These are phyloP conservation scores for Chymomyza procnemis DNA, from an alignment of 2,888 invertebrate genomes.

Conservation along the genomic window DNA sequence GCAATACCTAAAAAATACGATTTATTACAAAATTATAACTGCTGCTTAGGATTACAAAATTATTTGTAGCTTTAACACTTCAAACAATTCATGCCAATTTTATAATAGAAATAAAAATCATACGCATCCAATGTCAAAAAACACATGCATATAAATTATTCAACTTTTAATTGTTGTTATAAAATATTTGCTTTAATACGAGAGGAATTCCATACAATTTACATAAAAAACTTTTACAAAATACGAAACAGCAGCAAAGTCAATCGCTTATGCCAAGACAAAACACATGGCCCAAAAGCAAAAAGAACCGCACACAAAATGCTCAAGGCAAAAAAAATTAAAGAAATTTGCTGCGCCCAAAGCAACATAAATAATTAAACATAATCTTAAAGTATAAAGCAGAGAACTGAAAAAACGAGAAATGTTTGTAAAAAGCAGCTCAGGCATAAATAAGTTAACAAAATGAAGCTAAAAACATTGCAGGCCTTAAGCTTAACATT, in stretches of 20 bases:
- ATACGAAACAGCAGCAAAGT: constrained; percentile 1
- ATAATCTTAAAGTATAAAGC: constrained; percentile 38
- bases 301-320: constrained; percentile 36
- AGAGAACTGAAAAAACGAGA: constrained; percentile 1
- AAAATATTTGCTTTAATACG: not conserved
- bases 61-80: too few relatives aligned
- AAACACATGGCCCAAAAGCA: constrained; percentile 54
- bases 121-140: too few relatives aligned
- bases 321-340: constrained; percentile 37
- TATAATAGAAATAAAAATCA: too few relatives aligned
- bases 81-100: too few relatives aligned
- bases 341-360: constrained; percentile 23
- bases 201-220: not conserved
- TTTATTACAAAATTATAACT: too few relatives aligned
- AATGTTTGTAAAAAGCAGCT: constrained; percentile 1
- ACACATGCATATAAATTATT: not conserved
- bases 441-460: not conserved
- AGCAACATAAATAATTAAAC: constrained; percentile 49
- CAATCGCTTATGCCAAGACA: constrained; percentile 6
- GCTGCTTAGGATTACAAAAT: too few relatives aligned
- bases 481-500: constrained; percentile 59
- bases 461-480: constrained; percentile 50
- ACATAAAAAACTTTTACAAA: not conserved
- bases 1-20: too few relatives aligned
- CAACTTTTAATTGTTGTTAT: not conserved